Base-by-base conservation (phyloP, 2,113 vertebrate species). In the Phylloscopus trochiloides region DNA sequence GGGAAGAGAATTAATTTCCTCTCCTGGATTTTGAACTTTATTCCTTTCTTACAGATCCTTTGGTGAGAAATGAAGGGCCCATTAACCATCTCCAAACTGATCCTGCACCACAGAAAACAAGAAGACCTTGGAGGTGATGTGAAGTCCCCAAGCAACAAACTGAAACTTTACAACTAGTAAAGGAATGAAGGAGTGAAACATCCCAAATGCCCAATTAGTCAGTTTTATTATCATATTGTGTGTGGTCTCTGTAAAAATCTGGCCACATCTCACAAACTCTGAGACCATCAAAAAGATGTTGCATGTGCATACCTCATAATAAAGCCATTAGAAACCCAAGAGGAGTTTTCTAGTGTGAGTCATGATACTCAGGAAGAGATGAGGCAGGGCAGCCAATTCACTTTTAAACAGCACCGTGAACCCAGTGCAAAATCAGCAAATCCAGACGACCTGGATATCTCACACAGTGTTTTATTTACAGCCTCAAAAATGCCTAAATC, bases 371-470 rank as follows among this genome's bases (percentile, higher is more conserved):
- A 77, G 55, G 72, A 92, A 91, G 63, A 77, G 47, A 93, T 43
- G 67, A 93, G 63, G 29, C 51, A 90, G 34, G 14, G 75, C 43
- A 86, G 75, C 42, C 67, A 73, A 74, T 57, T 94, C 71, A 50
- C 63, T 93, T 85, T 50, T 38, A 88, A 86, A 66, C 28, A 86
- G 62, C n/a, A 79, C 51, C 0, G 0, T 63, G 51, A 86, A 55
- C 48, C 51, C 52, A 14, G 28, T 58, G 67, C 59, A 86, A 80
- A 92, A 70, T 62, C 95, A 88, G 72, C 92, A 92, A 83, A 86
- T 77, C 51, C 59, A 77, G 50, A 20, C 0, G 0, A 51, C 51
- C 24, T 62, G 55, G 47, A n/a, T 88, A 59, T 58, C 0, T 0
- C 50, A 86, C 75, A 34, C 59, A n/a, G 18, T 50, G 54, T 80